Base-by-base conservation (phyloP, 2,888 invertebrate genomes). In the Cantharis rufa region DNA sequence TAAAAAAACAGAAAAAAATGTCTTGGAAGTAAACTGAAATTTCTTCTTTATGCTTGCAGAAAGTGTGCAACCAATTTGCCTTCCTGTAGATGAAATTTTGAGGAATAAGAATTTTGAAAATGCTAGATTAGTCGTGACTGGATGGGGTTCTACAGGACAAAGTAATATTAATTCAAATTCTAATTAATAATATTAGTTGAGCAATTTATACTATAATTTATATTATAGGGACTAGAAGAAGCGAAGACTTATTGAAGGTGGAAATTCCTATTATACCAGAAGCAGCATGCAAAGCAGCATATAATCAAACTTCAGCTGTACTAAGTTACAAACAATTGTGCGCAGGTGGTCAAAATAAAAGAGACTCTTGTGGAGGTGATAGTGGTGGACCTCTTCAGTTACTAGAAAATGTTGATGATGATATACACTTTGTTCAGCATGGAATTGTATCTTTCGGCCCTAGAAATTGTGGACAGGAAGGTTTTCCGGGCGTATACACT, bases 141-240 rank as follows among this genome's bases (percentile, higher is more conserved):
- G 95, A 0, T 95, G 95, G 94, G 95, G 95, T 27, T 90, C 91
- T 82, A 93, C 92, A 62, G 92, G 92, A 86, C 86, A 86, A 72
- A 90, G 92, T 90, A 87, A 89, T 88, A 16, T 24, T 24, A 9
- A 24, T 24, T 24, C 9, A 3, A 24, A 7, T 24, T 24, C 21
- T 24, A 7, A 24, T 24, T 24, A 9, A 24, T 24, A 9, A 24
- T 7, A 24, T 24, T 24, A 24, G 24, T 24, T 24, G 24, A 24
- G 24, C 24, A 9, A 24, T 24, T 24, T 24, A 24, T 5, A 9
- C 15, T 24, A 64, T 70, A 48, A 74, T 32, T 73, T 73, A 69
- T 74, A 83, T 83, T 71, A 70, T 87, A 87, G 85, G 27, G 78
- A 75, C 16, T 76, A 81, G 27, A 11, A 28, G 27, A 70, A 86